Conservation (phyloP, 2,113 vertebrate species). For the Ictalurus furcatus region DNA sequence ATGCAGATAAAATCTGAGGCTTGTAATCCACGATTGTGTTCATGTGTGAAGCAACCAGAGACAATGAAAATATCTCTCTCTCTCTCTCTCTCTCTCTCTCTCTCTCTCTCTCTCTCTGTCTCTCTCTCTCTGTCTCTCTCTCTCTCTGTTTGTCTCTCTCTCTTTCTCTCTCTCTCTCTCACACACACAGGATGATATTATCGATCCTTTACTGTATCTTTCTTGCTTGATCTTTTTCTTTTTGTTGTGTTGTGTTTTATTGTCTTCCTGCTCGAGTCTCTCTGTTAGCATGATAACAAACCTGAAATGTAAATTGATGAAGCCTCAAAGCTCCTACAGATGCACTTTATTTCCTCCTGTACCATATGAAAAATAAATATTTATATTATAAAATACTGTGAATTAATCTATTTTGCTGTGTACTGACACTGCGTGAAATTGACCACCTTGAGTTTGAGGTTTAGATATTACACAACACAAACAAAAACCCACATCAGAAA, state of each 20-base stretch:
- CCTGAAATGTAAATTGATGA: conserved; percentile 36
- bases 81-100: no score
- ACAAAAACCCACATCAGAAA: neutral
- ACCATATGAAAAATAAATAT: conserved; percentile 66
- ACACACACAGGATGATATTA: neutral
- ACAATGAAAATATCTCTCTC: neutral
- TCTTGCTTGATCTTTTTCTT: conserved; percentile 16
- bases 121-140: no score
- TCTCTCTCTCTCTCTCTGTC: no score
- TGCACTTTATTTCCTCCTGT: conserved; percentile 67
- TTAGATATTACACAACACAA: neutral
- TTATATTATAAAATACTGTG: conserved; percentile 37
- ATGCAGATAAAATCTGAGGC: neutral
- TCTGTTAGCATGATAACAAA: conserved; percentile 3
- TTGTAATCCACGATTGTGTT: neutral
- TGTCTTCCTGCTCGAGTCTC: conserved; percentile 56
- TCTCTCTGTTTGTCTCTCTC: no score
- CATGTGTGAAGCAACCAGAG: neutral
- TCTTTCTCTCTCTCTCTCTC: neutral
- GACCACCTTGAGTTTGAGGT: neutral
- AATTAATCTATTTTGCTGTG: neutral
- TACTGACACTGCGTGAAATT: neutral
- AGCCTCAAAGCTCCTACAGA: conserved; percentile 41
- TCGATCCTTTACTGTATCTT: neutral
- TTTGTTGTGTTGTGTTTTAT: conserved; percentile 21